Evolutionary conservation across 2,888 invertebrate species (phyloP).

Genomic region (Epirrhoe alternata): DNA sequence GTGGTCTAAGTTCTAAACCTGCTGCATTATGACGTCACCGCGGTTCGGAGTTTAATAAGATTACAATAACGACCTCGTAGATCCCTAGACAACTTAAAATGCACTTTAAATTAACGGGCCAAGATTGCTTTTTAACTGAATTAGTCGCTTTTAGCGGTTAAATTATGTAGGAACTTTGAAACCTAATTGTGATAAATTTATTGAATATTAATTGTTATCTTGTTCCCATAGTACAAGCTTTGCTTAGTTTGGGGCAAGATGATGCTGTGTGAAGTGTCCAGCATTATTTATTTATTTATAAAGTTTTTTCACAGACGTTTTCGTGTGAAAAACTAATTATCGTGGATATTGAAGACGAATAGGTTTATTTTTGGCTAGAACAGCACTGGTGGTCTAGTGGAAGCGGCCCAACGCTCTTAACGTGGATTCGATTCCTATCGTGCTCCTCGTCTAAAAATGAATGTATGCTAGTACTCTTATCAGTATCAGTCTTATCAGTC

Average conservation of each 20-base stretch:
- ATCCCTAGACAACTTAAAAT: slow-evolving; percentile 32
- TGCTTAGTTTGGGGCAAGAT: too few relatives aligned
- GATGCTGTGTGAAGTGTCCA: too few relatives aligned
- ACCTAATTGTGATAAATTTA: slow-evolving; percentile 13
- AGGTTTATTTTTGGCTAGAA: too few relatives aligned
- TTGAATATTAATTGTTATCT: background rate
- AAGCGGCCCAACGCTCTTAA: too few relatives aligned
- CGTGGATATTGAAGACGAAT: background rate
- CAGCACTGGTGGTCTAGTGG: too few relatives aligned
- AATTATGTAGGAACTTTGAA: slow-evolving; percentile 8
- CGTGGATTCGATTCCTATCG: too few relatives aligned
- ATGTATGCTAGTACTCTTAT: too few relatives aligned
- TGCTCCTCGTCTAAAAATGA: too few relatives aligned
- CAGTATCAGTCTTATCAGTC: too few relatives aligned
- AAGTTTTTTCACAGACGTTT: background rate
- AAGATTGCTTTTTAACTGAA: slow-evolving; percentile 29
- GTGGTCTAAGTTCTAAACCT: background rate
- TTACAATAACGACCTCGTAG: slow-evolving; percentile 52
- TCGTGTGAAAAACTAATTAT: too few relatives aligned
- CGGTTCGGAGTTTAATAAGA: slow-evolving; percentile 25
- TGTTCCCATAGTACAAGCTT: too few relatives aligned
- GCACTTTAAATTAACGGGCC: slow-evolving; percentile 29
- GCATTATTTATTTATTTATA: too few relatives aligned
- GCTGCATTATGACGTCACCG: slow-evolving; percentile 49
- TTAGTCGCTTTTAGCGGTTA: slow-evolving; percentile 26